Evolutionary conservation across 2,888 invertebrate species (phyloP).

Genomic region (Oligia strigilis): DNA sequence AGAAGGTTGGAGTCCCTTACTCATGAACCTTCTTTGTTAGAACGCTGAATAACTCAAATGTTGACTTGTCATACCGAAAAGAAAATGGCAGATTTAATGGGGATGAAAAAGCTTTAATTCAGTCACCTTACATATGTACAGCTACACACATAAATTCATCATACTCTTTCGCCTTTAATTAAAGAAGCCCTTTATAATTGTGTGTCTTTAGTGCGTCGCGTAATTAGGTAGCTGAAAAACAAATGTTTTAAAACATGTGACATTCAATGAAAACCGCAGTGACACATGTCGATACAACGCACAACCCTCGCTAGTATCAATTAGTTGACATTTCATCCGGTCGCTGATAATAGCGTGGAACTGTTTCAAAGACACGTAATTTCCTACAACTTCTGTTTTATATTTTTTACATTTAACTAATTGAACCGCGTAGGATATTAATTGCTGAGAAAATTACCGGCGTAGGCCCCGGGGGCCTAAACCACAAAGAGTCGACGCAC

Average conservation of each 20-base stretch:
- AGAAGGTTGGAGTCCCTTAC: slow-evolving; percentile 5
- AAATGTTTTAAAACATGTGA: slow-evolving; percentile 56
- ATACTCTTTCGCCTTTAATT: background rate
- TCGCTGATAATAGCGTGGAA: slow-evolving; percentile 75
- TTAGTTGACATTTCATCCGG: slow-evolving; percentile 80
- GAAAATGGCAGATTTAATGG: background rate
- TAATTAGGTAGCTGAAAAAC: slow-evolving; percentile 34
- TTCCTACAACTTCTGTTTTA: slow-evolving; percentile 82
- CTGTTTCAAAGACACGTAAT: slow-evolving; percentile 79
- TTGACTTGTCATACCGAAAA: background rate
- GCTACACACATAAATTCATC: background rate
- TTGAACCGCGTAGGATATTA: slow-evolving; percentile 85
- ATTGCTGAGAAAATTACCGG: slow-evolving; percentile 88
- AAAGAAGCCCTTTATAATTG: slow-evolving; percentile 4
- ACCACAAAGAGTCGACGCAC: slow-evolving; percentile 82
- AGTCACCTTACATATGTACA: background rate
- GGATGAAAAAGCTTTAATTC: background rate
- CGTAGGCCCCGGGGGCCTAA: slow-evolving; percentile 82
- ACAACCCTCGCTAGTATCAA: slow-evolving; percentile 69
- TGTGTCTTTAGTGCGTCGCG: slow-evolving; percentile 14
- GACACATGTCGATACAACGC: slow-evolving; percentile 80
- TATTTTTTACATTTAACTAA: slow-evolving; percentile 86
- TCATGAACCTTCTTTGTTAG: slow-evolving; percentile 10
- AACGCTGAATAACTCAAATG: background rate
- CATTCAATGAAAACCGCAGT: slow-evolving; percentile 70